Percentiles rank a stretch among this genome's conserved stretches.
Conservation (phyloP, 2,797 vertebrate genomes). For the Oreochromis mossambicus region DNA sequence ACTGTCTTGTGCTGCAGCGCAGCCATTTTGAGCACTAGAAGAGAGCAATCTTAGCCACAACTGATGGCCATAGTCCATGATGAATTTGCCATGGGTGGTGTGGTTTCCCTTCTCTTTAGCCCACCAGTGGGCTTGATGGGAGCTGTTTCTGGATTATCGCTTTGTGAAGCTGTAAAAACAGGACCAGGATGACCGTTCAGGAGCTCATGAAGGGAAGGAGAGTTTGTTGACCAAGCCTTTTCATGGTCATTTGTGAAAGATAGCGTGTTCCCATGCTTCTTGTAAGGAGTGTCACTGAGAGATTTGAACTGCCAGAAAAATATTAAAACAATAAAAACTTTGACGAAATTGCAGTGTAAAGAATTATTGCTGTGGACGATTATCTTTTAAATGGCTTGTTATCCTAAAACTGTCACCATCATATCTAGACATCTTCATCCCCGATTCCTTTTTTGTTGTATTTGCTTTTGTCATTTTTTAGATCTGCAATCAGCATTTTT, state of each 20-base stretch:
- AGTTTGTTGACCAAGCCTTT: neutral
- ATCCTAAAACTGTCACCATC: neutral
- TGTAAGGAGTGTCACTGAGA: constrained; percentile 16
- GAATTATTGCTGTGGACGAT: neutral
- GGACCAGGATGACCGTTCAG: neutral
- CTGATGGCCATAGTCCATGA: constrained; percentile 10
- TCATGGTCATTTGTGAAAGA: neutral
- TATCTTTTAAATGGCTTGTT: neutral
- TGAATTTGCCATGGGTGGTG: neutral
- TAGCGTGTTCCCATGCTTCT: neutral
- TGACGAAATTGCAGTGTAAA: neutral
- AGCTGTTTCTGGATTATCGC: constrained; percentile 5
- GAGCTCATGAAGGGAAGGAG: neutral
- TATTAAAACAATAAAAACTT: constrained; percentile 5
- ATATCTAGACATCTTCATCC: neutral
- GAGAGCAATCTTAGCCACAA: neutral
- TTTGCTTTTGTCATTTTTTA: neutral
- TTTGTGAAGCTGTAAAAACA: neutral
- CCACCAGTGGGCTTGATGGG: neutral
- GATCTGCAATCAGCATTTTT: neutral
- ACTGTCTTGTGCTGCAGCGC: neutral
- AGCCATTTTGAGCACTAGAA: neutral
- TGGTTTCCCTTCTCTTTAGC: constrained; percentile 1
- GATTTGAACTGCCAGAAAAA: neutral
- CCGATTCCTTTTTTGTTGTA: neutral